Base-by-base conservation (phyloP, 2,888 invertebrate species). In the Cephus rjabovi region DNA sequence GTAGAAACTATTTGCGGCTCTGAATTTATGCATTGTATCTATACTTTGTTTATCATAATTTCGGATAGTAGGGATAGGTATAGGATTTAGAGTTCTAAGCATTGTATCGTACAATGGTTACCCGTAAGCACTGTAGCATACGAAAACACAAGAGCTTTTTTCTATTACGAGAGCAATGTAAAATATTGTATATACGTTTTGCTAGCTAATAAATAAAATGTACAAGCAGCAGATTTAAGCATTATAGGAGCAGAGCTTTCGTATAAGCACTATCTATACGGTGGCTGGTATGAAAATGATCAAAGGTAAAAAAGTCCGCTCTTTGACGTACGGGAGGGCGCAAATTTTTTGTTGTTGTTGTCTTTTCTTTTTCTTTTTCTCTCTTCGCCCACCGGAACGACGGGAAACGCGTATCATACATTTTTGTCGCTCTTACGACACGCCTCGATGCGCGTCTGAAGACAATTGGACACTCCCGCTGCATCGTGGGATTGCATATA, bases 231-330 rank as follows among this genome's bases (percentile, higher is more conserved):
- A 6, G 1, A 1, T 15, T 37, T 40, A 12, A 1, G 15, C 76
- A 71, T 69, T 79, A 40, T 56, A 79, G 70, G 31, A 77, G 79
- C 69, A 70, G 75, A 75, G 1, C 77, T 76, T 81, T 84, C 80
- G 78, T 80, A 76, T 80, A 81, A 82, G 76, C 78, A 78, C 81
- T 81, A 81, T 84, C 84, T 80, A 81, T 75, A 74, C 73, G 74
- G 77, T 56, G 15, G 73, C 75, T 71, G 70, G 56, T 74, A 73
- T 68, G 79, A 82, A 82, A 79, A 77, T 76, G 81, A 80, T 84
- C 75, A 80, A 80, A 78, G 75, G 78, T 35, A 76, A 80, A 79
- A 79, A 68, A 73, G 73, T 73, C 70, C 34, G 56, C 69, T 70
- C 69, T 70, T 35, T 35, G 74, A 23, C 23, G 34, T 37, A 37